Evolutionary conservation across 2,113 vertebrate genomes (phyloP).

Genomic region (Silurus meridionalis): DNA sequence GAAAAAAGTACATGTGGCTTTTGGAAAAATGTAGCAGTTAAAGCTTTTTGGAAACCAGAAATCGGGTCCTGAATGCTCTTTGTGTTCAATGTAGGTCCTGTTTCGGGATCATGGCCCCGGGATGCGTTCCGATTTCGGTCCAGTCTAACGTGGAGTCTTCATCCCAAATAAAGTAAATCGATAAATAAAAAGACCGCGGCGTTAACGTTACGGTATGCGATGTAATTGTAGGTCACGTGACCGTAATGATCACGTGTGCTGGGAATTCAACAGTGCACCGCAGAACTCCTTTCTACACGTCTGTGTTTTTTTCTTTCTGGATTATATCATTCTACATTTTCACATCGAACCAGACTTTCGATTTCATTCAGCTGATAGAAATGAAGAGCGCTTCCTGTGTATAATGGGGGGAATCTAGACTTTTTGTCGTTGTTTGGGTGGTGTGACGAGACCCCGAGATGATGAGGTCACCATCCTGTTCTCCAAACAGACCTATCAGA

Average conservation of each 20-base stretch:
- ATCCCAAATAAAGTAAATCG: too few species aligned
- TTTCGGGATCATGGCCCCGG: not conserved
- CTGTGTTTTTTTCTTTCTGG: not conserved
- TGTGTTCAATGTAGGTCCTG: not conserved
- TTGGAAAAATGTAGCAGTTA: not conserved
- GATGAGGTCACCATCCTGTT: not conserved
- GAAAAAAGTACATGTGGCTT: not conserved
- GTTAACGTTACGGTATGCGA: not conserved
- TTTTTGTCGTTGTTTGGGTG: not conserved
- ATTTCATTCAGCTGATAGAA: not conserved
- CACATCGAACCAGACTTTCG: not conserved
- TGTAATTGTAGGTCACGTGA: not conserved
- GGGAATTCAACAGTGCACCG: not conserved
- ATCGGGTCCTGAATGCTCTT: not conserved
- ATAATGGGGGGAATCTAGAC: not conserved
- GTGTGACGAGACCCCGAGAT: not conserved
- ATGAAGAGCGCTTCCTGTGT: not conserved
- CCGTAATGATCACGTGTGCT: not conserved
- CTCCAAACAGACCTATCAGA: not conserved
- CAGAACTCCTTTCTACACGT: not conserved
- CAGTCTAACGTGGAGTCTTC: too few species aligned
- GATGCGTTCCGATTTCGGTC: too few species aligned
- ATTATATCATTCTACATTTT: not conserved
- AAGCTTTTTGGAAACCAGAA: not conserved
- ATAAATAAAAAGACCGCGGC: too few species aligned